Evolutionary conservation across 2,113 vertebrate species (phyloP).

Genomic region (Rhinolophus ferrumequinum): DNA sequence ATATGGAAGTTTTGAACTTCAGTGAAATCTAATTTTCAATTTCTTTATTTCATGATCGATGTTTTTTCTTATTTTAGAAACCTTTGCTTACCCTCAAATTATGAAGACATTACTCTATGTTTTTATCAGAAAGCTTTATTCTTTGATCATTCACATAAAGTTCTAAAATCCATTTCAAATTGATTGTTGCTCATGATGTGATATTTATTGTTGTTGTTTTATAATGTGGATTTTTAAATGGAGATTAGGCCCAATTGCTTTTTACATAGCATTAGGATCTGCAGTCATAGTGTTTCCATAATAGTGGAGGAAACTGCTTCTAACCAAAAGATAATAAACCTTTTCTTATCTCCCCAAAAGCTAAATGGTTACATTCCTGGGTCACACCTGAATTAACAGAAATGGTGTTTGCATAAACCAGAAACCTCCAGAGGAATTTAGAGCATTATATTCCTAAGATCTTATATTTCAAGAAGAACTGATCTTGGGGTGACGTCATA

Average conservation of each 20-base stretch:
- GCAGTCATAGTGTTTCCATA: neutral
- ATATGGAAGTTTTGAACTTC: no score
- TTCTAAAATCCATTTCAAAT: neutral
- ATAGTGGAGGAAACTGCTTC: neutral
- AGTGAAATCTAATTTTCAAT: neutral
- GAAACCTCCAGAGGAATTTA: neutral
- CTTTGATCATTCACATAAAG: neutral
- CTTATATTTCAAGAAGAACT: neutral
- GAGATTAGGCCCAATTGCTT: neutral
- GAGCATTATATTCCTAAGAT: neutral
- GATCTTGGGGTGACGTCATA: no score
- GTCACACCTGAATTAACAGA: neutral
- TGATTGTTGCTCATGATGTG: neutral
- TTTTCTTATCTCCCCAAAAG: neutral
- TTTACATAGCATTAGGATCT: neutral
- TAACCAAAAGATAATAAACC: neutral
- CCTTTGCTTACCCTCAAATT: neutral
- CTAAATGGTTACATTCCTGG: neutral
- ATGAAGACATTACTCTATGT: neutral
- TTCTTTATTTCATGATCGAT: neutral
- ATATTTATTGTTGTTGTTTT: neutral
- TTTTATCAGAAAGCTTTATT: neutral
- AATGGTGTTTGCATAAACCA: neutral
- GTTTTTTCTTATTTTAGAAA: neutral
- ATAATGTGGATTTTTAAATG: neutral